These are phyloP conservation scores for Andrena dorsata DNA, from an alignment of 2,888 invertebrate genomes.

Conservation along the genomic window DNA sequence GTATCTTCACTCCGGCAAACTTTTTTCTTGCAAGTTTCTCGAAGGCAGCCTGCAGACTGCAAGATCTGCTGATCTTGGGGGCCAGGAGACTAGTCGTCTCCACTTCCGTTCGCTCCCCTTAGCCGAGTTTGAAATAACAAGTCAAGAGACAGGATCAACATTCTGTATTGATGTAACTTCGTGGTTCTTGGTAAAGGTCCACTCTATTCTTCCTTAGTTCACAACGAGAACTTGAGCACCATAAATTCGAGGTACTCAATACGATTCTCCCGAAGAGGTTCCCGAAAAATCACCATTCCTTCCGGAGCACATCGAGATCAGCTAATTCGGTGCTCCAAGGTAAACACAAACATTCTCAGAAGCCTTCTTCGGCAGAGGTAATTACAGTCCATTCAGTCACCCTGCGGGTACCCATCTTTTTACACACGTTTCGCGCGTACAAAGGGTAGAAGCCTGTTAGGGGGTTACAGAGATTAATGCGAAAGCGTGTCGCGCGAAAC, in stretches of 20 bases:
- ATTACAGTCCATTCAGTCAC: not conserved
- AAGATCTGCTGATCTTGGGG: not conserved
- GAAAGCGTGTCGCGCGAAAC: not conserved
- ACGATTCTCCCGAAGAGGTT: no score
- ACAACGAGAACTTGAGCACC: no score
- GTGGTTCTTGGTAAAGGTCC: no score
- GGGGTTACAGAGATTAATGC: constrained; percentile 29
- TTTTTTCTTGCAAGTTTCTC: not conserved
- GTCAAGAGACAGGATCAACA: no score
- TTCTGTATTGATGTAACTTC: no score
- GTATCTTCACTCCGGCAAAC: not conserved
- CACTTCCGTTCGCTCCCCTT: not conserved
- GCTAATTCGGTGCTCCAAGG: no score
- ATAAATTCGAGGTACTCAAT: no score
- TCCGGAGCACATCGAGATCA: no score
- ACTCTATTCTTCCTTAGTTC: no score
- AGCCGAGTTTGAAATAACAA: no score
- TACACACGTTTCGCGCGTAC: not conserved
- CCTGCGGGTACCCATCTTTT: not conserved
- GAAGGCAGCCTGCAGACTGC: not conserved
- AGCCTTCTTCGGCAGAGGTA: not conserved
- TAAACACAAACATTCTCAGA: no score
- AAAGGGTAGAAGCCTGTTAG: constrained; percentile 26
- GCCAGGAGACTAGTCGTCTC: not conserved
- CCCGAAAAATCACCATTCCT: no score